Percentiles rank a stretch among this genome's conserved stretches.
Evolutionary conservation across 2,113 vertebrate species (phyloP).

Genomic region (Lagopus muta): DNA sequence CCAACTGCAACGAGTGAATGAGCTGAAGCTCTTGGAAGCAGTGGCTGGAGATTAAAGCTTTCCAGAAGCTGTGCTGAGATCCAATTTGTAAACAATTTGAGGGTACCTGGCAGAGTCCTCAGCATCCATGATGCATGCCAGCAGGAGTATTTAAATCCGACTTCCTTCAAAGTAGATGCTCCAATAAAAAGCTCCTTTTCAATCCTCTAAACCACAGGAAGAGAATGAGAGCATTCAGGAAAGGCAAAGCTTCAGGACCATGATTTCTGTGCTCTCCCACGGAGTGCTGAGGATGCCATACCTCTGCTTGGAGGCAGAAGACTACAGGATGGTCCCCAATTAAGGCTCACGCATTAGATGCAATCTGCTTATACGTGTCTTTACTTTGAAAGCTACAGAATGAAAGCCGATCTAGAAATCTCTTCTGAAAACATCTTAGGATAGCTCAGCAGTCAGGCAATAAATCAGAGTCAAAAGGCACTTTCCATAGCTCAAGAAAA

Average conservation of each 20-base stretch:
- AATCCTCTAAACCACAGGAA: neutral
- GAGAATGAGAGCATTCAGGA: accelerated
- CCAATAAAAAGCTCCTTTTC: neutral
- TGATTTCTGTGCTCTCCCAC: neutral
- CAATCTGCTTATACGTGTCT: neutral
- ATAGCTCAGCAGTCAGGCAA: neutral
- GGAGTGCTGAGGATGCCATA: neutral
- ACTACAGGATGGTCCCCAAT: neutral
- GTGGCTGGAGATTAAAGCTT: accelerated
- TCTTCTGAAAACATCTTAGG: neutral
- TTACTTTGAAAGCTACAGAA: neutral
- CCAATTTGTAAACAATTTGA: neutral
- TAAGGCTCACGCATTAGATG: neutral
- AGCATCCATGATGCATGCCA: accelerated
- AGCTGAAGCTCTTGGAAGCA: neutral
- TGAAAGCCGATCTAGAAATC: neutral
- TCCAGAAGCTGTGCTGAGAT: neutral
- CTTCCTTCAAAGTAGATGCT: neutral
- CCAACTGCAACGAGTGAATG: neutral
- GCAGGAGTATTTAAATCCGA: accelerated
- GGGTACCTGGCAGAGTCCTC: accelerated
- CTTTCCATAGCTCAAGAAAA: neutral
- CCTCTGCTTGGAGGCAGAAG: neutral
- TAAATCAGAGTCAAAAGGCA: neutral
- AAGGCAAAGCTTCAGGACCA: neutral